Evolutionary conservation across 2,113 vertebrate species (phyloP), one percentile per base, ranked within the genome.

Genomic region (Hymenochirus boettgeri): DNA sequence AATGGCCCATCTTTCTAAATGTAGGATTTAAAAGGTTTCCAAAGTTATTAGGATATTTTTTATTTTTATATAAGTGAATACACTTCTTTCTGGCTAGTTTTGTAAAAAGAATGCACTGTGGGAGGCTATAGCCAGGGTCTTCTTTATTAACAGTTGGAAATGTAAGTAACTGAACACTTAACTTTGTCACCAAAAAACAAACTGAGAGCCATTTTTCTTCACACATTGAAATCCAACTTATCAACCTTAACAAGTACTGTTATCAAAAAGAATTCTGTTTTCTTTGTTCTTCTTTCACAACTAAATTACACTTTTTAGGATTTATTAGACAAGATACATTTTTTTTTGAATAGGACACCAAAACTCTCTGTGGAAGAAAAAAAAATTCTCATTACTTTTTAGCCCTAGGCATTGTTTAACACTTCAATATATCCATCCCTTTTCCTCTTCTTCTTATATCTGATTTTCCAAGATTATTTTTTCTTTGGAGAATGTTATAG

Each of bases 241-340:
- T 91, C 88, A 90, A 85, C 86, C 83, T 83, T 90, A 91, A 92
- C 89, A 91, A 92, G 90, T 90, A 85, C 84, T 86, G 83, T 86
- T 90, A 90, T 92, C 89, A 89, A 89, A 86, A n/a, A 84, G 76
- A 83, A 82, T 80, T n/a, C 87, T 78, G 79, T 80, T 82, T 83
- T 87, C 92, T 94, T 92, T 95, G 89, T 91, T 93, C 89, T 90
- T 89, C 80, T 87, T 92, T 89, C 88, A 83, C 82, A 85, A 90
- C 86, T 91, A 94, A 94, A 96, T 94, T 90, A 94, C 91, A 95
- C 92, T 91, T 96, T 66, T 96, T 93, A 94, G 90, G 92, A 93
- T 93, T 96, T 97, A 96, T 98, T 92, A 93, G 93, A 96, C 91
- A 93, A 93, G 88, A 94, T 93, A 92, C 90, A 87, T 94, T 93